Conservation (phyloP, 2,888 invertebrate genomes). For the Epistrophella euchroma region DNA sequence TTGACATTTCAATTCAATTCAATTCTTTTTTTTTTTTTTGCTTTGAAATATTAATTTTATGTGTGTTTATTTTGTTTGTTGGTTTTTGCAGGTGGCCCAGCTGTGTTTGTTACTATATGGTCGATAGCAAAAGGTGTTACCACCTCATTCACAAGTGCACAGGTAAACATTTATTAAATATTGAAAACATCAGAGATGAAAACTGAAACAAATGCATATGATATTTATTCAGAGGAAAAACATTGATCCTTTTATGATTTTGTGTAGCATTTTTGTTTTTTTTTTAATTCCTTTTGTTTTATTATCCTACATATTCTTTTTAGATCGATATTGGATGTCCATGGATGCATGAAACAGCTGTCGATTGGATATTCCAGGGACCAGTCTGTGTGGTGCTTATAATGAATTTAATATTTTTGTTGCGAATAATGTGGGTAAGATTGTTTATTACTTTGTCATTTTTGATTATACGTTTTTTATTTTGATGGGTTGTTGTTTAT, state of each 20-base stretch:
- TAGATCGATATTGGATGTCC: slow-evolving; percentile 87
- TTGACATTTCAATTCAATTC: not conserved
- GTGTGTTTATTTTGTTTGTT: not conserved
- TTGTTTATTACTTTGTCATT: slow-evolving; percentile 74
- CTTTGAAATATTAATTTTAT: slow-evolving; percentile 13
- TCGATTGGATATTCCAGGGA: slow-evolving; percentile 95
- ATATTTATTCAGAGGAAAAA: not conserved
- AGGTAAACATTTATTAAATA: slow-evolving; percentile 77
- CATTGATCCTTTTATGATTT: not conserved
- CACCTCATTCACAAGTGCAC: slow-evolving; percentile 78
- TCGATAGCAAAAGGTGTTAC: slow-evolving; percentile 82
- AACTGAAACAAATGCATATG: not conserved
- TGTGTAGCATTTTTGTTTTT: not conserved
- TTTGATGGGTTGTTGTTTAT: not conserved
- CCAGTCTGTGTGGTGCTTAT: slow-evolving; percentile 93
- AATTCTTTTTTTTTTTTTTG: not conserved
- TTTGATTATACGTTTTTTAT: not conserved
- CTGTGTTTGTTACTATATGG: slow-evolving; percentile 82
- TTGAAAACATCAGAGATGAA: not conserved
- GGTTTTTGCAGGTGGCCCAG: slow-evolving; percentile 80
- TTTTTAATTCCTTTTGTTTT: slow-evolving; percentile 19
- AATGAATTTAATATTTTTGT: slow-evolving; percentile 92
- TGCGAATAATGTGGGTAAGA: slow-evolving; percentile 95
- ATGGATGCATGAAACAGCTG: slow-evolving; percentile 92
- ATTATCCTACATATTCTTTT: slow-evolving; percentile 4